phyloP scores from a whole-genome alignment of 2,888 invertebrate genomes.

The Luffia ferchaultella region DNA sequence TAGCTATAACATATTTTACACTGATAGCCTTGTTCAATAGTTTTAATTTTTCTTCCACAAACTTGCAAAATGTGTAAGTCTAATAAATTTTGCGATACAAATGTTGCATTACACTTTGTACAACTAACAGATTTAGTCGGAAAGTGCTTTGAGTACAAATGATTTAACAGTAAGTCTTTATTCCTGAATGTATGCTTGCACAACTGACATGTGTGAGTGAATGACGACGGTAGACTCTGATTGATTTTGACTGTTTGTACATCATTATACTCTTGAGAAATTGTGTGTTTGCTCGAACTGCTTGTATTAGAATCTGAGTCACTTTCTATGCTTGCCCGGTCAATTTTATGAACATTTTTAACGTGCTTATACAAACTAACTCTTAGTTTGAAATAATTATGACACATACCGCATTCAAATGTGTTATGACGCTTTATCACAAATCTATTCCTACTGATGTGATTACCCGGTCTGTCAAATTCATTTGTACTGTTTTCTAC shows the following conservation, averaged over 20 bases:
- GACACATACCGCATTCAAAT: too few relatives aligned
- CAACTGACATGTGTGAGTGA: neutral
- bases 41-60: neutral
- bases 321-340: neutral
- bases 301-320: neutral
- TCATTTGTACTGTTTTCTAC: slow-evolving; percentile 3
- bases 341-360: too few relatives aligned
- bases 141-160: neutral
- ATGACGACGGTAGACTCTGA: neutral
- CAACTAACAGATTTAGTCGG: neutral
- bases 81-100: neutral
- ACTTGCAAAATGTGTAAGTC: neutral
- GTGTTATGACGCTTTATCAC: too few relatives aligned
- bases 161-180: neutral
- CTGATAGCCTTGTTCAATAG: neutral
- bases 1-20: neutral
- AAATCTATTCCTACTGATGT: too few relatives aligned
- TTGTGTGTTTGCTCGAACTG: neutral
- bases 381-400: too few relatives aligned
- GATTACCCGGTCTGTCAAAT: too few relatives aligned
- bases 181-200: neutral
- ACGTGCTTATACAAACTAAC: too few relatives aligned
- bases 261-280: neutral
- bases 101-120: neutral
- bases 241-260: neutral